Evolutionary conservation across 2,113 vertebrate species (phyloP).

Genomic region (Ariopsis seemanni): DNA sequence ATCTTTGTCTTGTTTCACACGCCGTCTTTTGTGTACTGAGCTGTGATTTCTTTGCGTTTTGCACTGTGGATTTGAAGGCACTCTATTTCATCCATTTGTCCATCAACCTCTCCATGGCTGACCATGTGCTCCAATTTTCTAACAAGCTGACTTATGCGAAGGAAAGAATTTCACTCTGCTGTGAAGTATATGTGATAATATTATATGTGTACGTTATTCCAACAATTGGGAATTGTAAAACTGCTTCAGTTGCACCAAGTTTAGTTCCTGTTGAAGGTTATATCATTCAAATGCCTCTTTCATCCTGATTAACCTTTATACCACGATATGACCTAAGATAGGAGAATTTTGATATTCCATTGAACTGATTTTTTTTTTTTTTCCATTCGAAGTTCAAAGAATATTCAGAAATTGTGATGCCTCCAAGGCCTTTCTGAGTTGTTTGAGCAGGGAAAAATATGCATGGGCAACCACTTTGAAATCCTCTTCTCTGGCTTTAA

Average conservation of each 20-base stretch:
- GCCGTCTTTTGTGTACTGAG: not conserved
- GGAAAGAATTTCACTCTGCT: no score
- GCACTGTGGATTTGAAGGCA: not conserved
- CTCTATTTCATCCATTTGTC: not conserved
- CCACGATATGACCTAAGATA: not conserved
- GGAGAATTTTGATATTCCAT: not conserved
- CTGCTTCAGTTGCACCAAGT: not conserved
- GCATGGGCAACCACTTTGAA: not conserved
- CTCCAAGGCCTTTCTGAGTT: not conserved
- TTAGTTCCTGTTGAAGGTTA: not conserved
- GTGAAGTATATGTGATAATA: not conserved
- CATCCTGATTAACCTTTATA: not conserved
- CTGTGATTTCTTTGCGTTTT: not conserved
- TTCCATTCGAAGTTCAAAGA: not conserved
- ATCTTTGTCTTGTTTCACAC: not conserved
- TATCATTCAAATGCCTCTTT: not conserved
- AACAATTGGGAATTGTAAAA: not conserved
- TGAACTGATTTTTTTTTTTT: not conserved
- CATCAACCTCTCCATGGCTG: not conserved
- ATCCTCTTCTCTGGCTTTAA: constrained; percentile 1
- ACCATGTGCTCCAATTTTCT: not conserved
- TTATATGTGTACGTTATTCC: no score
- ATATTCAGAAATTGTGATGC: not conserved
- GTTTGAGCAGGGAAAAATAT: not conserved
- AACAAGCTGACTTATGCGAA: not conserved